Percentiles rank a stretch among this genome's conserved stretches.
Evolutionary conservation across 2,888 invertebrate genomes (phyloP).

Genomic region (Pachymerium ferrugineum): DNA sequence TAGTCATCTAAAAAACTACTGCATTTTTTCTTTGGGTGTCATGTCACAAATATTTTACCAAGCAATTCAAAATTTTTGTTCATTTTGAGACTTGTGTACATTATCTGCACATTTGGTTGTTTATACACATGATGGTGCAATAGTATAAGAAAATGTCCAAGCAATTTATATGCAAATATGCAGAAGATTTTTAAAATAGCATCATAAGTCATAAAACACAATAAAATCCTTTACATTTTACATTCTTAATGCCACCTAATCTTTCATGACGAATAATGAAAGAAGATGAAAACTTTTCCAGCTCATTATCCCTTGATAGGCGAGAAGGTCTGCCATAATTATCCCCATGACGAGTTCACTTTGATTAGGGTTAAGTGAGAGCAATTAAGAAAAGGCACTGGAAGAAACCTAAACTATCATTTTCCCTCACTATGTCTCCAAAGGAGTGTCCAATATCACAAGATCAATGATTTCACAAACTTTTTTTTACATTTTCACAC

Average conservation of each 20-base stretch:
- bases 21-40: too few species aligned
- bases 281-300: not conserved
- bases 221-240: too few species aligned
- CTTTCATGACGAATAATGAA: not conserved
- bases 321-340: not conserved
- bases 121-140: too few species aligned
- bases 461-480: not conserved
- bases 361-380: not conserved
- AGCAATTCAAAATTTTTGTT: too few species aligned
- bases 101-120: too few species aligned
- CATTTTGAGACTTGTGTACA: too few species aligned
- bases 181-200: too few species aligned
- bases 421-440: not conserved
- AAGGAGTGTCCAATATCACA: not conserved
- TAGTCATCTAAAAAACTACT: too few species aligned
- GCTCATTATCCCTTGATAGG: not conserved
- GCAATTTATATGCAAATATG: too few species aligned
- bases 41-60: too few species aligned
- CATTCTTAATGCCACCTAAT: not conserved
- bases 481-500: not conserved
- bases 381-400: not conserved
- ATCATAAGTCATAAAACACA: too few species aligned
- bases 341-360: not conserved
- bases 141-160: too few species aligned
- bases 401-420: not conserved